Evolutionary conservation across 2,113 vertebrate genomes (phyloP).

Genomic region (Cercopithecus mona): DNA sequence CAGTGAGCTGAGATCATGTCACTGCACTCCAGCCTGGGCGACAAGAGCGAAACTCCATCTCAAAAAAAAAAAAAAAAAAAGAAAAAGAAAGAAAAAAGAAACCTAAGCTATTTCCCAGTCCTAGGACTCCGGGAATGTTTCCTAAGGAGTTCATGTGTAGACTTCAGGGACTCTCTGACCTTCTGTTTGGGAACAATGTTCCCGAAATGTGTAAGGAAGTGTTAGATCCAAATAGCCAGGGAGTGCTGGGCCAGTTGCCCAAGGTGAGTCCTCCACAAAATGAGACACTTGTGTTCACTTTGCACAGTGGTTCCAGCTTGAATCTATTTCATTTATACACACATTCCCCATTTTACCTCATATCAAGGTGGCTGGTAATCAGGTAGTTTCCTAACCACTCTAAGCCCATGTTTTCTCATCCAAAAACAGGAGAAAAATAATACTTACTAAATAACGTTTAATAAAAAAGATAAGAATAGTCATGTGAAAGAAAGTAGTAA

Average conservation of each 20-base stretch:
- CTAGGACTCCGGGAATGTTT: background rate
- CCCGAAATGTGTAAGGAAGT: background rate
- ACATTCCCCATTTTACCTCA: background rate
- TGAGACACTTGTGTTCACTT: background rate
- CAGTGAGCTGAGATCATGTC: too few species aligned
- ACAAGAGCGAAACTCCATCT: too few species aligned
- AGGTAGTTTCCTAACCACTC: background rate
- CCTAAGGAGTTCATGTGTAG: background rate
- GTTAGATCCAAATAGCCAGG: background rate
- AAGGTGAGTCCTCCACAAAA: background rate
- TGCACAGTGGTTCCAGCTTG: background rate
- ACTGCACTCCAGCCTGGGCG: too few species aligned
- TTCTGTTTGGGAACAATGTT: background rate
- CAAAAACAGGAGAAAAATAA: background rate
- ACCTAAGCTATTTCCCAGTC: background rate
- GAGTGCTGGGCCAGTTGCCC: background rate
- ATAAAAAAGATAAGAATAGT: background rate
- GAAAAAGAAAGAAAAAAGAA: background rate
- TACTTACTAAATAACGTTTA: background rate
- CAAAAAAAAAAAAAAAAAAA: too few species aligned
- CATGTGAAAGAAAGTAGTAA: background rate
- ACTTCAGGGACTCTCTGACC: background rate
- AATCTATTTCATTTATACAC: background rate
- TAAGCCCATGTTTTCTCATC: background rate
- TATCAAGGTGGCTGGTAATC: background rate